Conservation (phyloP, 2,113 vertebrate species). For the Thunnus maccoyii region DNA sequence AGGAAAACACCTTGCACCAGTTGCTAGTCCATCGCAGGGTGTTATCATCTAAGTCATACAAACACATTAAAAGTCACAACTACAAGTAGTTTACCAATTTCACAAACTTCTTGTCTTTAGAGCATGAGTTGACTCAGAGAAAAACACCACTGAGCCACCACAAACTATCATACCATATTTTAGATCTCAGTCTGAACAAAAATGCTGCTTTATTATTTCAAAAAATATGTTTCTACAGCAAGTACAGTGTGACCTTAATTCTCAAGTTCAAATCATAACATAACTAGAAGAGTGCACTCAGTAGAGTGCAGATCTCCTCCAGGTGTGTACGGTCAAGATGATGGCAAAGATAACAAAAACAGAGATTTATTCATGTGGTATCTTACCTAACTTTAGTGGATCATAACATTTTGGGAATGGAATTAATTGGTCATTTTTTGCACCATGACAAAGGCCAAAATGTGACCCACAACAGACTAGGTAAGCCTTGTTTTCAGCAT, state of each 20-base stretch:
- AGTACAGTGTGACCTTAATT: conserved; percentile 19
- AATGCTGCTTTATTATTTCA: conserved; percentile 5
- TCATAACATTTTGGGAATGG: too few relatives aligned
- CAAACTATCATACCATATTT: background rate
- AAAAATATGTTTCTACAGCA: conserved; percentile 3
- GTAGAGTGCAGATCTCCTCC: too few relatives aligned
- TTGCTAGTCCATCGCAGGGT: background rate
- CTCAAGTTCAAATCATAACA: conserved; percentile 5
- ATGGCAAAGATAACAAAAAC: too few relatives aligned
- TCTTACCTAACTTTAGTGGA: too few relatives aligned
- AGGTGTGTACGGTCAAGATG: too few relatives aligned
- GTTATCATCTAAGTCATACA: background rate
- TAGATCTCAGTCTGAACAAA: conserved; percentile 17
- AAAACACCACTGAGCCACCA: background rate
- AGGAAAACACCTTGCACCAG: background rate
- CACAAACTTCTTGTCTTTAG: background rate
- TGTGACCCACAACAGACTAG: too few relatives aligned
- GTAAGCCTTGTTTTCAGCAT: too few relatives aligned
- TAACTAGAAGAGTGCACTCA: too few relatives aligned
- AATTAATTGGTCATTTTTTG: too few relatives aligned
- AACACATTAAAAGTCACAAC: background rate
- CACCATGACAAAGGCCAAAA: too few relatives aligned
- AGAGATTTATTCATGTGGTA: too few relatives aligned
- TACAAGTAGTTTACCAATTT: background rate
- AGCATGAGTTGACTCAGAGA: background rate